Base-by-base conservation (phyloP, 2,888 invertebrate species). In the Dryocosmus kuriphilus region DNA sequence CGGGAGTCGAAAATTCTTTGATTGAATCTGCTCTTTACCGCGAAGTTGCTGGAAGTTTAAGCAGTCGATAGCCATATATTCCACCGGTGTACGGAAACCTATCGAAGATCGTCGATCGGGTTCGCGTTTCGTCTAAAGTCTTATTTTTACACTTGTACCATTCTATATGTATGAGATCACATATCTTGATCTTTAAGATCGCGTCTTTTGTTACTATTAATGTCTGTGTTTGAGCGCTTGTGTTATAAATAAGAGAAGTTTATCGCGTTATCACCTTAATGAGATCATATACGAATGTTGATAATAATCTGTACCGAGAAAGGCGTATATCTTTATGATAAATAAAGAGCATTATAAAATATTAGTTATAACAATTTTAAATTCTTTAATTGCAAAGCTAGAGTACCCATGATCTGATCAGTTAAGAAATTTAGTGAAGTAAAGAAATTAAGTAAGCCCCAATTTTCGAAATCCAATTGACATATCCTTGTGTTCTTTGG, bases 401-500 rank as follows among this genome's bases (percentile, higher is more conserved):
- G 24, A 57, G 24, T 57, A 5, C 57, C 24, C 24, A 57, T 57
- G 24, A 57, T 57, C 57, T 57, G 57, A 22, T 57, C 24, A 24
- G 14, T 55, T 22, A 22, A 22, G 55, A 2, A n/a, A 55, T 22
- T 55, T 55, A 22, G 55, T 41, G 22, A 55, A 9, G 22, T 57
- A 57, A 35, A 16, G 30, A 61, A 63, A 63, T 35, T 63, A 35
- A 63, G 4, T 35, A 35, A 35, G 62, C 3, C 30, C 30, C 27
- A n/a, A n/a, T 71, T 51, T 51, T 71, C 62, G 77, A 86, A 84
- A 86, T 83, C 76, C 83, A 86, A 88, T 84, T 86, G 83, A 85
- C 85, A 84, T 86, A 85, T 85, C 85, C 83, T 86, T 89, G 85
- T 90, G 87, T 89, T 90, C 90, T 90, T 88, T 90, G 90, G 90